Conservation (phyloP, 2,888 invertebrate species). For the Junonia oenone region DNA sequence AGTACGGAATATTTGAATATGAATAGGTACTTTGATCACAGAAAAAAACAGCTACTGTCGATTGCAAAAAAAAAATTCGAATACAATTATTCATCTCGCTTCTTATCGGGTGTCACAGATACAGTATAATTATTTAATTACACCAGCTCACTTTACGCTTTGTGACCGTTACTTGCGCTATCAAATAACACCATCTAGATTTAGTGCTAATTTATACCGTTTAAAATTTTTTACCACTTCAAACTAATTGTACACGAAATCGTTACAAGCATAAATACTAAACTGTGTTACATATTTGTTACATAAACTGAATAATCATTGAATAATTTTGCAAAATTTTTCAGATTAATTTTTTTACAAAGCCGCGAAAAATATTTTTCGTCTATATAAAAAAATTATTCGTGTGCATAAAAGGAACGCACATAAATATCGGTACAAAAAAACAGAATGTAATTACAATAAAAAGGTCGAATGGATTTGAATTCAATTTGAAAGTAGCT, state of each 20-base stretch:
- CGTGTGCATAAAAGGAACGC: not conserved
- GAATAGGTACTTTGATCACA: too few species aligned
- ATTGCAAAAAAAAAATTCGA: not conserved
- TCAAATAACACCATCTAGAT: slow-evolving; percentile 26
- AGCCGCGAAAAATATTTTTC: not conserved
- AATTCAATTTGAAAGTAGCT: slow-evolving; percentile 30
- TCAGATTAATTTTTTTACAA: not conserved
- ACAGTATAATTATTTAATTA: slow-evolving; percentile 27
- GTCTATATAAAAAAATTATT: not conserved
- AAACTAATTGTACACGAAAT: not conserved
- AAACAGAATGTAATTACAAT: slow-evolving; percentile 14
- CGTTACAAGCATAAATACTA: not conserved
- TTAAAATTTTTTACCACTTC: slow-evolving; percentile 1
- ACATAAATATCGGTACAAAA: not conserved
- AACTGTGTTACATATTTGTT: too few species aligned
- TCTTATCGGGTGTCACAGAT: slow-evolving; percentile 21
- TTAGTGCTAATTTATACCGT: slow-evolving; percentile 23
- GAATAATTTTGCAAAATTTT: too few species aligned
- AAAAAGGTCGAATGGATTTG: slow-evolving; percentile 25
- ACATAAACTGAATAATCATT: too few species aligned
- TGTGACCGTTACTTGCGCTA: slow-evolving; percentile 19
- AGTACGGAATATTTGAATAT: too few species aligned
- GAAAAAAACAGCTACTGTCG: not conserved
- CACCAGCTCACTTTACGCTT: slow-evolving; percentile 18
- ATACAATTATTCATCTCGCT: slow-evolving; percentile 1